Evolutionary conservation across 2,113 vertebrate species (phyloP), one percentile per base, ranked within the genome.

Genomic region (Tretioscincus oriximinensis): DNA sequence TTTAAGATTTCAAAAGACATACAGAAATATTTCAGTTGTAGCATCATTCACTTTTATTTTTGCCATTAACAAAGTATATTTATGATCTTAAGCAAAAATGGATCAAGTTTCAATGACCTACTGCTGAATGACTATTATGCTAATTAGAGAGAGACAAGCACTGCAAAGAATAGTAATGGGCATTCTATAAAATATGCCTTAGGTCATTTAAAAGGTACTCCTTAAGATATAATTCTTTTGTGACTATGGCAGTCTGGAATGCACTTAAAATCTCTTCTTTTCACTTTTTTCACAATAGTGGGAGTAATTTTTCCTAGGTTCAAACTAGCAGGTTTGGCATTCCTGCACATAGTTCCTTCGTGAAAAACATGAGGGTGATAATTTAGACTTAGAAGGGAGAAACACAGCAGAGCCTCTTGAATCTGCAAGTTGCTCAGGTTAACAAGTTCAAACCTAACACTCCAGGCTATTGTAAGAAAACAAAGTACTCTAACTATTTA

Each of bases 271-370:
- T 74, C 49, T 16, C 81, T 78, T 80, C 84, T 81, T 80, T 88
- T 2, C 74, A 89, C 76, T 89, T 88, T 85, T 75, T 86, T 87
- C 83, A 77, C 89, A 84, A 87, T 86, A 24, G 83, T 83, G 73
- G 78, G 80, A 73, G 31, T 71, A 71, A 89, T 73, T 3, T 45
- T 70, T 72, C 76, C n/a, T 66, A 61, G 41, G 82, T 68, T 69
- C 81, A 77, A 69, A 31, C 68, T 85, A 73, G 77, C 64, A 83
- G 22, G 22, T 28, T 81, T 89, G 79, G 90, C 90, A 85, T 83
- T 90, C 85, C 84, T 90, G 18, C 76, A 88, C 86, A 90, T 93
- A 90, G 87, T 75, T 93, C 92, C 86, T 86, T 85, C 72, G 86
- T 83, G 83, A 83, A 92, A 92, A 87, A 87, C 68, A 80, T 81